Evolutionary conservation across 2,113 vertebrate genomes (phyloP), one percentile per base, ranked within the genome.

Genomic region (Oenanthe oenanthe): DNA sequence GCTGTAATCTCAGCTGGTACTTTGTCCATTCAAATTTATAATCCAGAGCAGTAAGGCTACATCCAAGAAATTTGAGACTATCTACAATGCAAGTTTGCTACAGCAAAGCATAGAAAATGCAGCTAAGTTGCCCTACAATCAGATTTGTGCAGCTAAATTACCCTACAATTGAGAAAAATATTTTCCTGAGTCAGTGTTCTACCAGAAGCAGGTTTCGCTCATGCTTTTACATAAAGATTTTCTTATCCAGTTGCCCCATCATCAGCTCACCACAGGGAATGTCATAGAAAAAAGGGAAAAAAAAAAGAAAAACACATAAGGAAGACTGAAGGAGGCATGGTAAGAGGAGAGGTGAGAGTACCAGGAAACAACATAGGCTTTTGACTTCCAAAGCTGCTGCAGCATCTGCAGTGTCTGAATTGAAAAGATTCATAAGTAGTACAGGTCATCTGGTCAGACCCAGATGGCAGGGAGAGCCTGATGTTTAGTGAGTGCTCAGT

Each of bases 11-110:
- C 72, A 67, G 7, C 29, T 53, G 56, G n/a, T 66, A 22, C 53
- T 90, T 93, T 74, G 34, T 80, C 60, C 77, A 66, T 86, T 92
- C 78, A 67, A 45, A 71, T 82, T 81, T 68, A 47, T 88, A 81
- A 88, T 67, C 67, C n/a, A 68, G n/a, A 71, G 62, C 61, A 61
- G n/a, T 60, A 78, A 79, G 62, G 32, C 71, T 73, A 48, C 34
- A 86, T 70, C 24, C 43, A 85, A 61, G 58, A 78, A 85, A 68
- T 82, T 65, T 54, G n/a, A 79, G n/a, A 48, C 31, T 47, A 47
- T 62, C 25, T 45, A 24, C 47, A 32, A 66, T 45, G 40, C 38
- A 79, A 73, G 42, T 91, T 67, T 89, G 29, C 63, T 70, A 28
- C 32, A 62, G 56, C 14, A 62, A 76, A 77, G 34, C 45, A 31